These are phyloP conservation scores for Tridacna gigas DNA, from an alignment of 2,888 invertebrate species.

Conservation along the genomic window DNA sequence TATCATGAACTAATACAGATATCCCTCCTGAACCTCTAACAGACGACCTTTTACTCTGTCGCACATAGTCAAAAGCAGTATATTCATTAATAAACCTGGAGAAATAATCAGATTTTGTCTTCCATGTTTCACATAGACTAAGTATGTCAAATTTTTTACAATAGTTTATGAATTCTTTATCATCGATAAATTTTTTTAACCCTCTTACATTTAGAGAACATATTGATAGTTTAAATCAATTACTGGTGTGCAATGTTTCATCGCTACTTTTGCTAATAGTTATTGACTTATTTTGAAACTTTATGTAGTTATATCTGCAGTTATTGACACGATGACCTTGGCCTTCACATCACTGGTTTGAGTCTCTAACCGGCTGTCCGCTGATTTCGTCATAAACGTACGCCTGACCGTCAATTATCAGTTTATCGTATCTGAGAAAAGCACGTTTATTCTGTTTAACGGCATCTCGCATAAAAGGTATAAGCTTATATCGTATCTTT, in stretches of 20 bases:
- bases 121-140: neutral
- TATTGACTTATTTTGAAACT: too few species aligned
- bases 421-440: conserved; percentile 11
- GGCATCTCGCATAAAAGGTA: neutral
- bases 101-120: neutral
- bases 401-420: neutral
- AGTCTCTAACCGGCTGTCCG: neutral
- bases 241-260: neutral
- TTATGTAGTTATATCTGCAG: too few species aligned
- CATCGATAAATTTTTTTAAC: neutral
- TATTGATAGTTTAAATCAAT: neutral
- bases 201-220: neutral
- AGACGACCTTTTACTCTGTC: neutral
- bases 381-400: conserved; percentile 20
- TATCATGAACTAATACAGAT: neutral
- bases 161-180: neutral
- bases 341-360: conserved; percentile 1
- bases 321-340: neutral
- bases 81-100: neutral
- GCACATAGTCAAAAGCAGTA: neutral
- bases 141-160: neutral
- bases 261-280: too few species aligned
- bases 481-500: neutral
- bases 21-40: neutral
- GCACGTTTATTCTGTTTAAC: neutral